Conservation (phyloP, 2,797 vertebrate genomes). For the Picus viridis region DNA sequence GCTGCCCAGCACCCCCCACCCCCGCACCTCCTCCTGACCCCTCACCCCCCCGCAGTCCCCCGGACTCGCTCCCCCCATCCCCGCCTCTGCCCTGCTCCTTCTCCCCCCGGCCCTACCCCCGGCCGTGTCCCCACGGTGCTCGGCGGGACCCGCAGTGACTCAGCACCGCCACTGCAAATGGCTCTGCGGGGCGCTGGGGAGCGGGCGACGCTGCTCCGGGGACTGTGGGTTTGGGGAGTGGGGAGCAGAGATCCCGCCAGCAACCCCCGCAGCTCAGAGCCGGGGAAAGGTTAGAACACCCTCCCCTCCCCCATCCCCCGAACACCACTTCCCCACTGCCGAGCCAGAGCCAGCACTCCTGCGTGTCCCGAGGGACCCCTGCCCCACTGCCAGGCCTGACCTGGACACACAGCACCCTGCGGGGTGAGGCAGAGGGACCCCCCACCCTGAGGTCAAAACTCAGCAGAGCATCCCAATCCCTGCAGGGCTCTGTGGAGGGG, state of each 20-base stretch:
- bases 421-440: background rate
- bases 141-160: constrained; percentile 10
- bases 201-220: background rate
- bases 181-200: background rate
- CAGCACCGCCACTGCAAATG: background rate
- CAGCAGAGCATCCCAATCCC: rapidly evolving
- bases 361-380: background rate
- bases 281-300: background rate
- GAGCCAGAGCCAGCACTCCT: rapidly evolving
- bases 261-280: background rate
- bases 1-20: background rate
- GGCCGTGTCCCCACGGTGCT: background rate
- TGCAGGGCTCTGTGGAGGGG: background rate
- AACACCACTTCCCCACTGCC: background rate
- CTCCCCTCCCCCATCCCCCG: background rate
- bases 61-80: background rate
- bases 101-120: background rate
- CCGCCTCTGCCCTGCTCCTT: background rate
- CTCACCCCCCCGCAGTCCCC: too few relatives aligned
- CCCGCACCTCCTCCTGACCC: too few relatives aligned
- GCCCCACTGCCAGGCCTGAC: background rate
- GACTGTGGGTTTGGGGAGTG: rapidly evolving
- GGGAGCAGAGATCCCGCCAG: background rate
- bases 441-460: background rate
- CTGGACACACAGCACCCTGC: background rate